Evolutionary conservation across 2,888 invertebrate species (phyloP).

Genomic region (Embidobia sp.): DNA sequence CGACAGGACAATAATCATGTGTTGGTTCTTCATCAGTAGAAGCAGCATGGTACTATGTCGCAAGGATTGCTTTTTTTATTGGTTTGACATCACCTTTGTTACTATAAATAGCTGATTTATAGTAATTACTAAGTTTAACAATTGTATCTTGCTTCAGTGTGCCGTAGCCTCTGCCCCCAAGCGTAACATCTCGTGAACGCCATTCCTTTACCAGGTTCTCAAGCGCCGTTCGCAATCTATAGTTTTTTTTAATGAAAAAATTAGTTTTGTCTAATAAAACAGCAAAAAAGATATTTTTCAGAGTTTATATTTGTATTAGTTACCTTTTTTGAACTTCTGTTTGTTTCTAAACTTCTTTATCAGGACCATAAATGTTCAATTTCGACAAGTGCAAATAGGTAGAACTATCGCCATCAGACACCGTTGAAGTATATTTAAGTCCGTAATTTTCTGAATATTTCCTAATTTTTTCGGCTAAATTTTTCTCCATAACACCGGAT

Average conservation of each 20-base stretch:
- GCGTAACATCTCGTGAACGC: slow-evolving; percentile 8
- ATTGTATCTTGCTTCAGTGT: slow-evolving; percentile 33
- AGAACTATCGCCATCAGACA: slow-evolving; percentile 25
- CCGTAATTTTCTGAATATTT: slow-evolving; percentile 29
- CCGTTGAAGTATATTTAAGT: slow-evolving; percentile 21
- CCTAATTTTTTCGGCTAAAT: slow-evolving; percentile 32
- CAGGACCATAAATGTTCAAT: slow-evolving; percentile 18
- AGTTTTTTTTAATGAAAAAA: not conserved
- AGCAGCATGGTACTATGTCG: slow-evolving; percentile 20
- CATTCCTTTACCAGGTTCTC: slow-evolving; percentile 20
- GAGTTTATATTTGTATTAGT: not conserved
- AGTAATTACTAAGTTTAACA: slow-evolving; percentile 32
- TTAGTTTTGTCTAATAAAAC: no score
- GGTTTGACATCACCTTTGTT: slow-evolving; percentile 10
- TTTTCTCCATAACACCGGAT: slow-evolving; percentile 34
- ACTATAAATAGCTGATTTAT: no score
- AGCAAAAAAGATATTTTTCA: no score
- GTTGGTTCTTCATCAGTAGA: slow-evolving; percentile 10
- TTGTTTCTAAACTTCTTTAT: slow-evolving; percentile 7
- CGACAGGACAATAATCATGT: slow-evolving; percentile 12
- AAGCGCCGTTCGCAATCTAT: slow-evolving; percentile 11
- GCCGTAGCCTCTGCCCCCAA: slow-evolving; percentile 29
- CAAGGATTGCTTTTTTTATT: slow-evolving; percentile 34
- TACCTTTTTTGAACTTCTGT: slow-evolving; percentile 17
- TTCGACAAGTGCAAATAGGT: slow-evolving; percentile 7